Evolutionary conservation across 2,797 vertebrate genomes (phyloP).

Genomic region (Limosa lapponica): DNA sequence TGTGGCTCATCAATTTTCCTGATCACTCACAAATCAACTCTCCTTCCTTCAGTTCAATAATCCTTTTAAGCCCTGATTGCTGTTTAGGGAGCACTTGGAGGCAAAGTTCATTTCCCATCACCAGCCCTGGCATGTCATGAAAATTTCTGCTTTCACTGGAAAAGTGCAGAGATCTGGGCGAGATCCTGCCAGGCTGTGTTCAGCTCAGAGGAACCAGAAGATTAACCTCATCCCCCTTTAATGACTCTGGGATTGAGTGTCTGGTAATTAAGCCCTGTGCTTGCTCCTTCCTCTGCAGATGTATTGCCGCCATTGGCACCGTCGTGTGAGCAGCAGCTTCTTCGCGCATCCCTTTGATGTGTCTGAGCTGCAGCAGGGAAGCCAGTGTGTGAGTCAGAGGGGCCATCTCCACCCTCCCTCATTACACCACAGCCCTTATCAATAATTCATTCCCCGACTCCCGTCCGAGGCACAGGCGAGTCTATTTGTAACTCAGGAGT

Average conservation of each 20-base stretch:
- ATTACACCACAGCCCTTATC: not conserved
- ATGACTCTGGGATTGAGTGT: not conserved
- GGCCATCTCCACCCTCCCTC: not conserved
- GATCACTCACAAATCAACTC: not conserved
- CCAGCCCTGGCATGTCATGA: not conserved
- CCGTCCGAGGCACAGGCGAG: not conserved
- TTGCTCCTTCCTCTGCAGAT: not conserved
- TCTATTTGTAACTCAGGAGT: conserved; percentile 42
- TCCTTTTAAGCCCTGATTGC: not conserved
- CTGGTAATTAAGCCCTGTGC: not conserved
- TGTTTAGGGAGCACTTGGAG: not conserved
- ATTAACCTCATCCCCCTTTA: not conserved
- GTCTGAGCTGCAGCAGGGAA: not conserved
- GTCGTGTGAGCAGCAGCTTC: not conserved
- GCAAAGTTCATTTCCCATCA: not conserved
- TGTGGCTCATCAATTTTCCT: not conserved
- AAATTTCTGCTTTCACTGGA: not conserved
- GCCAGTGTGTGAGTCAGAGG: not conserved
- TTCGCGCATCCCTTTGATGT: not conserved
- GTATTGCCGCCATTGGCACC: not conserved
- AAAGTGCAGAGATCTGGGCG: not conserved
- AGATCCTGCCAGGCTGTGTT: not conserved
- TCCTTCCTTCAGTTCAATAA: not conserved
- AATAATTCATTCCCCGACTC: conserved; percentile 34
- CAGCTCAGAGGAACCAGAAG: not conserved